phyloP scores from a whole-genome alignment of 2,797 vertebrate species.

The Vultur gryphus region DNA sequence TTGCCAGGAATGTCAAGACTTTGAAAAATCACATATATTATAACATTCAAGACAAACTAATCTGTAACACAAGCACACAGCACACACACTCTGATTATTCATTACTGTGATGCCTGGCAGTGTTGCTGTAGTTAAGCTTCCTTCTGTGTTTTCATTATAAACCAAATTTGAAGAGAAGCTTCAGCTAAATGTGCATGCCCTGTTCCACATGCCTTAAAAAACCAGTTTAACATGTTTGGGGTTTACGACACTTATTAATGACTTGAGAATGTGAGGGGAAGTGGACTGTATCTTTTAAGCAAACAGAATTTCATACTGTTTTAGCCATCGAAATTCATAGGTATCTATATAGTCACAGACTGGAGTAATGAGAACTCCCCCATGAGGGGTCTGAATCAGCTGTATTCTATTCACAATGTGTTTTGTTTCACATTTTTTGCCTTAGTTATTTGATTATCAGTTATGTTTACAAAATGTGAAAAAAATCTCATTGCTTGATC shows the following conservation, averaged over 20 bases:
- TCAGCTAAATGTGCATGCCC: background rate
- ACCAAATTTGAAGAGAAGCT: background rate
- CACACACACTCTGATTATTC: background rate
- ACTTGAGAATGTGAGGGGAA: background rate
- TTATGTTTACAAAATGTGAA: background rate
- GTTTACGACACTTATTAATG: background rate
- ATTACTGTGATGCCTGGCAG: background rate
- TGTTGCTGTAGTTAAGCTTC: background rate
- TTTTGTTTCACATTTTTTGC: background rate
- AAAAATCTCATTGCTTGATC: background rate
- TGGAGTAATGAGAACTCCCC: background rate
- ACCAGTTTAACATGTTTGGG: background rate
- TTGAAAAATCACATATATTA: constrained; percentile 22
- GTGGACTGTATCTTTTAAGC: background rate
- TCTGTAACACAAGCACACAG: constrained; percentile 12
- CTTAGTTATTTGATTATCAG: background rate
- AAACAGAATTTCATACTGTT: background rate
- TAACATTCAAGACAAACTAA: constrained; percentile 36
- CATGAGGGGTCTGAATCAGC: background rate
- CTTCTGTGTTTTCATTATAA: background rate
- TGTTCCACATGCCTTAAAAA: background rate
- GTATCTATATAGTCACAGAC: background rate
- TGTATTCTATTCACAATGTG: background rate
- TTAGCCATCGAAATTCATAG: background rate
- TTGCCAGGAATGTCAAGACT: constrained; percentile 56